Base-by-base conservation (phyloP, 1,140 invertebrate genomes). In the Mercenaria mercenaria region DNA sequence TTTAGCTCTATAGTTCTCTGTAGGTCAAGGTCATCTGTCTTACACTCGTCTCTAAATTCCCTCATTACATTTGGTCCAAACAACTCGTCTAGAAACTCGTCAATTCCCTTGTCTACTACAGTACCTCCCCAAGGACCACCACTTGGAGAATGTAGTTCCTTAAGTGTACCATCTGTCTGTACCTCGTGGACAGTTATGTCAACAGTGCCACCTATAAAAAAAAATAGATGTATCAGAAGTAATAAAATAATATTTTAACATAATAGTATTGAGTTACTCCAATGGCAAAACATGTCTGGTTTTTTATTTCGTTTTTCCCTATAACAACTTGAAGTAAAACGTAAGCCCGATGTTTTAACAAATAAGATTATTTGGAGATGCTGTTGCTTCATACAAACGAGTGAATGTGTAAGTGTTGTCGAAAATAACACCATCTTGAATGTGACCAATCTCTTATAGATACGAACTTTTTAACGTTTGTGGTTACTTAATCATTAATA, bases 121-220 rank as follows among this genome's bases (percentile, higher is more conserved):
- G 83, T 91, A n/a, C 91, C 91, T 11, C 90, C 91, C 88, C 91
- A 92, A 15, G 64, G 50, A 26, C 90, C 90, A 26, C 91, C 91
- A 29, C 69, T 80, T 15, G 90, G 87, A 26, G 72, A 29, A 50
- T 61, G 26, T 4, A 90, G 64, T 26, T 91, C 90, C 50, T 59
- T 32, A 20, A 92, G 37, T 41, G 59, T 79, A 32, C 88, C 90
- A 18, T 90, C 74, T 29, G 34, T 20, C 43, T 52, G 64, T 50
- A 80, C 79, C 29, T 64, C 39, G 39, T 91, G 88, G 4, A 85
- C 88, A 15, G 90, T 90, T 61, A 91, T 92, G 61, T 92, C 91
- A 26, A 88, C 79, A 1, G 91, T 92, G 20, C 91, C 90, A 18
- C 91, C 90, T 92, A 39, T n/a, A n/a, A n/a, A 34, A n/a, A n/a